Evolutionary conservation across 1,140 invertebrate species (phyloP).

Genomic region (Heterodera schachtii): DNA sequence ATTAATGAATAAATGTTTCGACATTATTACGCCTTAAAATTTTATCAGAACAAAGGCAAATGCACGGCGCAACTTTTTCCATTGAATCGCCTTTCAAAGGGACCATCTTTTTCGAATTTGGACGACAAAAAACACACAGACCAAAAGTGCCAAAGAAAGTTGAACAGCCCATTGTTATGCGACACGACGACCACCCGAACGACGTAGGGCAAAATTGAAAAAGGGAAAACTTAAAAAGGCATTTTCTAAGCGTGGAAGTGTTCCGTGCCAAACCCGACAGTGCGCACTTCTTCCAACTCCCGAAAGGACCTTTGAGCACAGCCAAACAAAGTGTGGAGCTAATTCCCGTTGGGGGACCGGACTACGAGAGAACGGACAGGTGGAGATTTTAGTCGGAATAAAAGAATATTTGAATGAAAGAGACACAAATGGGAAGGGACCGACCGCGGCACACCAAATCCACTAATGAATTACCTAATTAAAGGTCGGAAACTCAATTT

Average conservation of each 20-base stretch:
- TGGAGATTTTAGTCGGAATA: not conserved
- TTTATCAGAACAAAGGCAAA: not conserved
- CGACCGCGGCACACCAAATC: too few species aligned
- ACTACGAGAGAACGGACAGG: constrained; percentile 20
- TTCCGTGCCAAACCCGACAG: constrained; percentile 16
- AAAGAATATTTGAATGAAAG: too few species aligned
- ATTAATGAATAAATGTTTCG: not conserved
- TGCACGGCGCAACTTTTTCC: not conserved
- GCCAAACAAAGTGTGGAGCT: constrained; percentile 9
- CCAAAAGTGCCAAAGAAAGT: not conserved
- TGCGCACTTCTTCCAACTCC: constrained; percentile 17
- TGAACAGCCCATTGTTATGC: not conserved
- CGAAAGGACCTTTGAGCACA: constrained; percentile 15
- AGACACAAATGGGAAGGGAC: too few species aligned
- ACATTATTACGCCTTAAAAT: too few species aligned
- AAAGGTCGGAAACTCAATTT: constrained; percentile 28
- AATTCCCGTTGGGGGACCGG: not conserved
- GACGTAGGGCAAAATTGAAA: not conserved
- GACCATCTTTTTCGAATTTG: not conserved
- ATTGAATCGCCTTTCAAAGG: not conserved
- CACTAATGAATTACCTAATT: not conserved
- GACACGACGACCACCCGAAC: constrained; percentile 4
- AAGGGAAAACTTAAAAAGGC: not conserved
- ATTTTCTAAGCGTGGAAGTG: not conserved
- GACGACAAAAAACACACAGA: not conserved